Base-by-base conservation (phyloP, 2,113 vertebrate genomes). In the Clarias batrachus region DNA sequence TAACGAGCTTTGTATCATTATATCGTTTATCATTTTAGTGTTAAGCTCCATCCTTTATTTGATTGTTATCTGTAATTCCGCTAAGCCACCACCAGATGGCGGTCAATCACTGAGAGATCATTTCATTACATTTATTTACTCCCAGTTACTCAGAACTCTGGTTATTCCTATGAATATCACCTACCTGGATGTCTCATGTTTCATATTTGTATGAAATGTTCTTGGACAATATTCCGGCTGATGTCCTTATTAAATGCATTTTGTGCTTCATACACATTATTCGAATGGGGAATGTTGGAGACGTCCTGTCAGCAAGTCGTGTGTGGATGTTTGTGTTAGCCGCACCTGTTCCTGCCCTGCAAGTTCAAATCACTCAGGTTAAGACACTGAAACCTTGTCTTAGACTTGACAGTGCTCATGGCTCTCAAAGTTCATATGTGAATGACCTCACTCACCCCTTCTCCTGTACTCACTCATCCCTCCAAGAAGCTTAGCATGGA, bases 81-180 rank as follows among this genome's bases (percentile, higher is more conserved):
- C 14, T 13, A 76, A 76, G 3, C 8, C 70, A 77, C 70, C 86
- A 87, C 80, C 74, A 83, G 86, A 87, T 87, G 86, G 86, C n/a
- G 70, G 37, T 87, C 57, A 2, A 37, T 66, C 48, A 54, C 17
- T 77, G 68, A 56, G 17, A 16, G 33, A 86, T 41, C 9, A 80
- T 17, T 65, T 27, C 12, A 27, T 2, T 0, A 68, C 33, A 91
- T 27, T 74, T 13, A 62, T 82, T 70, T 23, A 9, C 13, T 56
- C 62, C 70, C 14, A 41, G 94, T 68, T 92, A 93, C 91, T 94
- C 92, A 76, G 86, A 94, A 95, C 93, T 92, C 94, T 93, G 91
- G 93, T 78, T 82, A 10, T 78, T 91, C 68, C 17, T n/a, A 5
- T 37, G n/a, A 11, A 56, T 48, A 48, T 48, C 48, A 7, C 48